Percentiles rank a stretch among this genome's conserved stretches.
phyloP scores from a whole-genome alignment of 1,140 invertebrate genomes.

The Geopemphigus sp. region DNA sequence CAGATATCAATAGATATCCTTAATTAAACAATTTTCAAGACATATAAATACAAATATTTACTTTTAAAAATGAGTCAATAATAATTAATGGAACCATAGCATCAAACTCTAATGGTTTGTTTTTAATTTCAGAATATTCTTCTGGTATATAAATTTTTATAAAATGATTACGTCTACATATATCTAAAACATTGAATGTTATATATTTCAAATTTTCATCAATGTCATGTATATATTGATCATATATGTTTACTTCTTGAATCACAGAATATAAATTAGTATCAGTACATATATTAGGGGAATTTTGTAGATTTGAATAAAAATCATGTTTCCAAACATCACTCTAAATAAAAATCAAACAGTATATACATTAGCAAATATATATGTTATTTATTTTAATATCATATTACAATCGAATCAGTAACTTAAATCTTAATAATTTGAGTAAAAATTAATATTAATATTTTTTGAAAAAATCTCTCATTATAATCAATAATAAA shows the following conservation, averaged over 20 bases:
- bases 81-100: neutral
- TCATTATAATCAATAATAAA: neutral
- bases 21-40: neutral
- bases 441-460: too few relatives aligned
- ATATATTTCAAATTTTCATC: constrained; percentile 18
- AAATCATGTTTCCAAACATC: neutral
- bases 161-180: neutral
- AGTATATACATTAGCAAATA: neutral
- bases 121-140: neutral
- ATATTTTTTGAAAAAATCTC: neutral
- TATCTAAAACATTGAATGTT: constrained; percentile 15
- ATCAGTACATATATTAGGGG: neutral
- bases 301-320: neutral
- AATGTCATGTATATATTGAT: neutral
- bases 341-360: neutral
- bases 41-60: neutral
- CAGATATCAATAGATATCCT: neutral
- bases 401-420: neutral
- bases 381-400: neutral
- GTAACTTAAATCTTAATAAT: too few relatives aligned
- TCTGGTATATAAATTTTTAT: constrained; percentile 29
- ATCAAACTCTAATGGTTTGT: constrained; percentile 14
- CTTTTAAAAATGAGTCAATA: constrained; percentile 10
- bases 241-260: constrained; percentile 7
- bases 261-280: neutral